A percentile compares a stretch with the other conserved stretches of the same genome.
Evolutionary conservation across 2,797 vertebrate species (phyloP).

Genomic region (Bovichtus diacanthus): DNA sequence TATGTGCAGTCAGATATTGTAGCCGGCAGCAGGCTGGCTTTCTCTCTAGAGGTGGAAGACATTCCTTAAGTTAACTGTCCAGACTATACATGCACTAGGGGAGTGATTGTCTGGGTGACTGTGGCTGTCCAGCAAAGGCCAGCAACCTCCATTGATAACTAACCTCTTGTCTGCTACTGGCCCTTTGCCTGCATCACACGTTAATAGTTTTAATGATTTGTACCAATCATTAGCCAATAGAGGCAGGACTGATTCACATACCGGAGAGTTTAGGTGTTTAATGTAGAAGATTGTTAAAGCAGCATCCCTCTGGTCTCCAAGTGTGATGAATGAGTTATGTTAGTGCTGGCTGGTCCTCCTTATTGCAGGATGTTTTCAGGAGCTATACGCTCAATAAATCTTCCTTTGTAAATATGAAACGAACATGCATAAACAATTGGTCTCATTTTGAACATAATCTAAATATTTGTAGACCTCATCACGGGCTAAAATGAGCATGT

Average conservation of each 20-base stretch:
- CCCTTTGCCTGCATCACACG: constrained; percentile 29
- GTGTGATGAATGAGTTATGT: constrained; percentile 54
- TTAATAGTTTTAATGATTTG: constrained; percentile 24
- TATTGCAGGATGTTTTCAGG: constrained; percentile 68
- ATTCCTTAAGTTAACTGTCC: constrained; percentile 78
- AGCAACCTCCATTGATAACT: constrained; percentile 53
- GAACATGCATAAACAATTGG: constrained; percentile 59
- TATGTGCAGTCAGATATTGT: constrained; percentile 10
- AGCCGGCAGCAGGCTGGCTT: constrained; percentile 29
- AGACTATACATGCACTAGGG: constrained; percentile 71
- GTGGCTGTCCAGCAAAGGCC: constrained; percentile 42
- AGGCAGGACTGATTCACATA: constrained; percentile 30
- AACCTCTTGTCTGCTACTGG: constrained; percentile 49
- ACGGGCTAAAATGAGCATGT: constrained; percentile 45
- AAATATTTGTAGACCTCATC: constrained; percentile 74
- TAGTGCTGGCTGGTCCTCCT: constrained; percentile 36
- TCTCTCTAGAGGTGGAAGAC: constrained; percentile 57
- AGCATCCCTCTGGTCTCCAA: constrained; percentile 13
- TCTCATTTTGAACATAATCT: constrained; percentile 62
- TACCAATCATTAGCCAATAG: constrained; percentile 6
- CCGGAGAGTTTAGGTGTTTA: constrained; percentile 30
- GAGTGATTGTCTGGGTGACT: constrained; percentile 70
- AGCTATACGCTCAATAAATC: constrained; percentile 67
- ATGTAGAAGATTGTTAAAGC: constrained; percentile 20
- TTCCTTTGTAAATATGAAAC: constrained; percentile 56